phyloP scores from a whole-genome alignment of 2,797 vertebrate species.

The Myotis daubentonii region DNA sequence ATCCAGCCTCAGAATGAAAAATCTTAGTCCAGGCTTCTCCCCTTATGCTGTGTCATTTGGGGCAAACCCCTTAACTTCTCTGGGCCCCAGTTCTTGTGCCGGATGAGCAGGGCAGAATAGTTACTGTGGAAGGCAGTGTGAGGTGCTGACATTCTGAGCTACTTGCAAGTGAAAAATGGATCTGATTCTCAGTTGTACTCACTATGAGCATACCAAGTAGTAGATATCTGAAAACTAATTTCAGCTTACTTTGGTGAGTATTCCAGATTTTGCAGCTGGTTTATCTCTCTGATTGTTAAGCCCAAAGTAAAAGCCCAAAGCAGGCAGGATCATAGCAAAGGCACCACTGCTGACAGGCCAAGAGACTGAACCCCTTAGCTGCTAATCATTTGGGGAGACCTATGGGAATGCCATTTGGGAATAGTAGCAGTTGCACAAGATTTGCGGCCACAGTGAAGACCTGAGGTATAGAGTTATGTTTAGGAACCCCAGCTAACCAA shows the following conservation, averaged over 20 bases:
- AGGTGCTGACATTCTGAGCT: background rate
- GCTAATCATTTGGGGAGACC: background rate
- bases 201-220: background rate
- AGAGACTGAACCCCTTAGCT: background rate
- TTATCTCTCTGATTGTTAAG: constrained; percentile 23
- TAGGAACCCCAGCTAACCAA: background rate
- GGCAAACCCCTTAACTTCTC: background rate
- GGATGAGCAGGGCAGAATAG: background rate
- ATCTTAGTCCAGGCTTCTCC: background rate
- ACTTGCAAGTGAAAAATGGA: background rate
- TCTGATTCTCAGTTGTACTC: background rate
- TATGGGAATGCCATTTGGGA: background rate
- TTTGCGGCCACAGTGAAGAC: background rate
- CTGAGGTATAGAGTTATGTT: background rate
- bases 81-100: background rate
- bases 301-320: background rate
- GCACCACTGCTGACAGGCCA: background rate
- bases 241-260: background rate
- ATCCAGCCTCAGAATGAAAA: constrained; percentile 3
- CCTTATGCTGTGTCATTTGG: background rate
- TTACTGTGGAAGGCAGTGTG: background rate
- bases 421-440: background rate
- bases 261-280: background rate
- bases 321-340: background rate
- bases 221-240: background rate